phyloP scores from a whole-genome alignment of 1,140 invertebrate genomes.

The Scaptodrosophila lebanonensis region DNA sequence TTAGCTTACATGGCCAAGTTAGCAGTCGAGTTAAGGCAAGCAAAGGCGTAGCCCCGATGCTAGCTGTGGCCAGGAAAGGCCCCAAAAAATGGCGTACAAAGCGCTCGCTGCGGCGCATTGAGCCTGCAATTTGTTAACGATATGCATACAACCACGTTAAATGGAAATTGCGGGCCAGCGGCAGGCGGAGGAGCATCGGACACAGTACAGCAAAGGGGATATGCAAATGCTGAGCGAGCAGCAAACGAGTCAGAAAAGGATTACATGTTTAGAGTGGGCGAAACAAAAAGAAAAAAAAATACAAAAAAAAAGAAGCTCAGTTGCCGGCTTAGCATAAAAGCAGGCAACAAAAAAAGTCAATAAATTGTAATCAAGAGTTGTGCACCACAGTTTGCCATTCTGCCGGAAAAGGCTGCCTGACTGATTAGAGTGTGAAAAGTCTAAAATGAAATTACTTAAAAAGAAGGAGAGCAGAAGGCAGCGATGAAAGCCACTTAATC shows the following conservation, averaged over 20 bases:
- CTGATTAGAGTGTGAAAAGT: too few species aligned
- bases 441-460: too few species aligned
- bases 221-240: too few species aligned
- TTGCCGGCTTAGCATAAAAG: conserved; percentile 3
- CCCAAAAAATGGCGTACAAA: too few species aligned
- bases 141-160: conserved; percentile 59
- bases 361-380: conserved; percentile 59
- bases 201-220: too few species aligned
- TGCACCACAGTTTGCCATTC: not conserved
- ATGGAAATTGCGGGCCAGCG: conserved; percentile 38
- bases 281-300: conserved; percentile 21
- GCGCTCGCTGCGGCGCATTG: conserved; percentile 29
- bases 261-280: conserved; percentile 30
- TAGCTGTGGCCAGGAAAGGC: too few species aligned
- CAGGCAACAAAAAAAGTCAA: conserved; percentile 19
- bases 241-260: too few species aligned
- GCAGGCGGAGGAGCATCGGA: too few species aligned
- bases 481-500: conserved; percentile 5
- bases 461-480: not conserved
- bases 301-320: too few species aligned
- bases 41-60: too few species aligned
- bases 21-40: too few species aligned
- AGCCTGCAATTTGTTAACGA: conserved; percentile 75
- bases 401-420: too few species aligned
- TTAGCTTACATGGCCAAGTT: conserved; percentile 60